Evolutionary conservation across 2,797 vertebrate species (phyloP).

Genomic region (Novumbra hubbsi): DNA sequence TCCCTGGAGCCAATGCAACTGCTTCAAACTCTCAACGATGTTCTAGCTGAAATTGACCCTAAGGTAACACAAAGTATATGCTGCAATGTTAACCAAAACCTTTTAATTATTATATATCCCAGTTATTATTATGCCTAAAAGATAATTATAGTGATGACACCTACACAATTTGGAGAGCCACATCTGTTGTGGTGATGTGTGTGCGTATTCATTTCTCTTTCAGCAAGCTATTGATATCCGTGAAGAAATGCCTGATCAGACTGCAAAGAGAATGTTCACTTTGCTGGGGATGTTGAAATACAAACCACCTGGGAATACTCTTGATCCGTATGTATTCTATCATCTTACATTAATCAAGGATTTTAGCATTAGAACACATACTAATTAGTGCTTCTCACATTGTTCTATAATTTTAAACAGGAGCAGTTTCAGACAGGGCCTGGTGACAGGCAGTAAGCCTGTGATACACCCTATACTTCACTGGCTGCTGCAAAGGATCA

Average conservation of each 20-base stretch:
- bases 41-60: conserved; percentile 91
- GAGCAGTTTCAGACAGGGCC: conserved; percentile 89
- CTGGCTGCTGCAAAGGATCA: conserved; percentile 90
- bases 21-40: conserved; percentile 90
- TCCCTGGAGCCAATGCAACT: conserved; percentile 90
- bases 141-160: background rate
- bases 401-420: conserved; percentile 56
- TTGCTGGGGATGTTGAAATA: conserved; percentile 94
- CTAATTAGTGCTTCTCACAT: background rate
- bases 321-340: conserved; percentile 83
- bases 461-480: conserved; percentile 90
- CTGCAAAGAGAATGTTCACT: conserved; percentile 88
- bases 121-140: background rate
- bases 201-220: conserved; percentile 20
- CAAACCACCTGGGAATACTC: conserved; percentile 81
- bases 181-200: background rate
- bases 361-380: background rate
- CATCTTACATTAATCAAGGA: background rate
- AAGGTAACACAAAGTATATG: conserved; percentile 76
- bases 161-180: background rate
- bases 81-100: background rate
- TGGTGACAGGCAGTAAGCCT: conserved; percentile 90
- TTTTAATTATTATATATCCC: background rate
- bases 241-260: conserved; percentile 95
- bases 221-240: conserved; percentile 94